Evolutionary conservation across 2,113 vertebrate genomes (phyloP).

Genomic region (Zapornia atra): DNA sequence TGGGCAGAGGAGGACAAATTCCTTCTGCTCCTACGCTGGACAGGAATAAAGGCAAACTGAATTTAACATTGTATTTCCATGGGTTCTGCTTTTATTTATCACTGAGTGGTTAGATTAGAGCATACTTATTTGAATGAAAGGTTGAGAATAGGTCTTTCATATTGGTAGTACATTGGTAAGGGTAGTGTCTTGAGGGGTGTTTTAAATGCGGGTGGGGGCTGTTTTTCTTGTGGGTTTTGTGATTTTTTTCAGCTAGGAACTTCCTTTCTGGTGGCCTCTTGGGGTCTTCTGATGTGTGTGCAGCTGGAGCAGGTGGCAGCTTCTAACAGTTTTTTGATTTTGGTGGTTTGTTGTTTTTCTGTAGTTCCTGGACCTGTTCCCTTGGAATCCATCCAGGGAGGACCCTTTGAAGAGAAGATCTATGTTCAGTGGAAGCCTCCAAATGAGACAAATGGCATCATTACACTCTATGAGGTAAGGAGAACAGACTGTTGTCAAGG

Average conservation of each 20-base stretch:
- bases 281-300: background rate
- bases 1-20: background rate
- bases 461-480: slow-evolving; percentile 96
- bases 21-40: background rate
- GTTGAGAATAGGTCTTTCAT: background rate
- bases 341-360: background rate
- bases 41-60: background rate
- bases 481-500: slow-evolving; percentile 32
- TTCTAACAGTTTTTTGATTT: background rate
- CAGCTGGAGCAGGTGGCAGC: background rate
- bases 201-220: background rate
- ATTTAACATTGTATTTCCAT: background rate
- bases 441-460: slow-evolving; percentile 96
- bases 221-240: background rate
- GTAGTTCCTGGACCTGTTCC: slow-evolving; percentile 92
- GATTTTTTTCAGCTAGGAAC: background rate
- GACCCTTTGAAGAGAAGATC: slow-evolving; percentile 97
- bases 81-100: background rate
- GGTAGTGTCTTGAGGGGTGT: background rate
- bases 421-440: slow-evolving; percentile 98
- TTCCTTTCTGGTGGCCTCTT: background rate
- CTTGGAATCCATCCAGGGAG: slow-evolving; percentile 93
- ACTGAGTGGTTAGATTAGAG: background rate
- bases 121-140: background rate
- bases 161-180: background rate